These are phyloP conservation scores for Dinoponera quadriceps DNA, from an alignment of 1,140 invertebrate species.

Conservation along the genomic window DNA sequence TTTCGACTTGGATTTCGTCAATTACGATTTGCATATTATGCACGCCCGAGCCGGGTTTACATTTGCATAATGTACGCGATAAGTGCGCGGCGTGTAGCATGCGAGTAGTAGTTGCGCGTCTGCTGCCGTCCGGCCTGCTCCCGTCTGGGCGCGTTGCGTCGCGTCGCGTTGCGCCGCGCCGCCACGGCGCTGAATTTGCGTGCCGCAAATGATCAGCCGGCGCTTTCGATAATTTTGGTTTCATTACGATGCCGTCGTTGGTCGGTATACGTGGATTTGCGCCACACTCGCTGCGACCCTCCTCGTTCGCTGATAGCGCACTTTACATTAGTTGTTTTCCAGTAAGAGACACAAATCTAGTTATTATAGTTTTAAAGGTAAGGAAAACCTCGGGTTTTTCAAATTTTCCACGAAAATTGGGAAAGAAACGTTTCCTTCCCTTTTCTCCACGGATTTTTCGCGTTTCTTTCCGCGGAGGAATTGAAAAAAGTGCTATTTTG, in stretches of 20 bases:
- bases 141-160: not conserved
- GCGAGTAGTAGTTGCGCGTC: not conserved
- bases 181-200: not conserved
- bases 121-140: no score
- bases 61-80: slow-evolving; percentile 46
- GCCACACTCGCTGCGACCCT: not conserved
- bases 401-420: no score
- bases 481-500: no score
- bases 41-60: not conserved
- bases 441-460: no score
- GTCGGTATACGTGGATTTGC: not conserved
- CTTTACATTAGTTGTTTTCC: no score
- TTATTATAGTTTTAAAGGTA: no score
- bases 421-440: no score
- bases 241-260: not conserved
- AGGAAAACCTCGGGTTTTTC: no score
- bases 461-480: no score
- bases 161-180: not conserved
- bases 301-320: no score
- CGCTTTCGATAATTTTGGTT: slow-evolving; percentile 3
- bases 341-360: no score
- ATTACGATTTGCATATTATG: slow-evolving; percentile 53
- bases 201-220: slow-evolving; percentile 17
- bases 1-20: not conserved
- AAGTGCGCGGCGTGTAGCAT: not conserved